Evolutionary conservation across 2,888 invertebrate species (phyloP), one percentile per base, ranked within the genome.

Genomic region (Philaethria dido): DNA sequence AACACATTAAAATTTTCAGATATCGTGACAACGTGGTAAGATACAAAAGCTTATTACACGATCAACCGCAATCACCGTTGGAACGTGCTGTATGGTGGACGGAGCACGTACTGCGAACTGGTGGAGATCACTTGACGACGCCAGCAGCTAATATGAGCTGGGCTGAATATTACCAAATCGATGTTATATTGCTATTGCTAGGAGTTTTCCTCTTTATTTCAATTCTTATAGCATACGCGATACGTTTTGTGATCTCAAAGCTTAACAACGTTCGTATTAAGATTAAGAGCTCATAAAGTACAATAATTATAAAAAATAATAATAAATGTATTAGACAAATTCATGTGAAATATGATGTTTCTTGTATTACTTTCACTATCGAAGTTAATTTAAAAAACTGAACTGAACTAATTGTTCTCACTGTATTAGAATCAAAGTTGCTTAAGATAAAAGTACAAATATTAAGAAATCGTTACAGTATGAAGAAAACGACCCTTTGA

Each of bases 11-110:
- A 16, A 54, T 20, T 54, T 36, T 44, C n/a, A 60, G 60, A 2
- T 60, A 60, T 18, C 60, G 60, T 6, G 60, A 60, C 18, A 60
- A 45, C 33, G 44, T 44, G 3, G 29, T 6, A 3, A 78, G 74
- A 80, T 44, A 29, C 8, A 60, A 29, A 13, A 29, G 16, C 79
- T 48, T 77, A 18, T 8, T 60, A 16, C 60, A 29, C 44, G 60
- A 60, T 29, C 60, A 45, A 8, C 44, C 44, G 14, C 44, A 44
- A 44, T 18, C 60, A 9, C 45, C 60, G 4, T 4, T 60, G 25
- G 60, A 60, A 3, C 60, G 44, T 3, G 60, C 60, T 25, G 44
- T 60, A 4, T 60, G 60, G 60, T 60, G 60, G 60, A 60, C 60
- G 13, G 60, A 60, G 13, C 45, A 60, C 60, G 60, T 60, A 3